Conservation (phyloP, 2,113 vertebrate species). For the Oceanites oceanicus region DNA sequence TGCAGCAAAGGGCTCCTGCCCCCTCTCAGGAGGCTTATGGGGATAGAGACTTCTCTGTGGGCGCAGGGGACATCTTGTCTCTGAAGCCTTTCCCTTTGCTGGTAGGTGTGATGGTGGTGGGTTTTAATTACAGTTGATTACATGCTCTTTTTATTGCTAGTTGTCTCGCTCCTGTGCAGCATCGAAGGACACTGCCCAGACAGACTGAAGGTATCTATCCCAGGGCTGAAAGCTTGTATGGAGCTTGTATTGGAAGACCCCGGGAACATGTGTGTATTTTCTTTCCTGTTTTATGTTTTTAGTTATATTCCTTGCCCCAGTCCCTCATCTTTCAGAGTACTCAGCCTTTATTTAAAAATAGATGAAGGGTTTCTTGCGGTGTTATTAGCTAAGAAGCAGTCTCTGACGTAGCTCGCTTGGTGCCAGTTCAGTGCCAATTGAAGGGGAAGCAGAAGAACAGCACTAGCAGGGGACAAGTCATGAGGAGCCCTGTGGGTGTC, state of each 20-base stretch:
- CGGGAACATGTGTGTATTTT: not conserved
- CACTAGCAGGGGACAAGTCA: not conserved
- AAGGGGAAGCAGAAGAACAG: not conserved
- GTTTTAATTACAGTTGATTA: not conserved
- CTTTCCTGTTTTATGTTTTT: not conserved
- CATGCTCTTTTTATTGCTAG: not conserved
- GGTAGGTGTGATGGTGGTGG: not conserved
- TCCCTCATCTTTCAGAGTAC: not conserved
- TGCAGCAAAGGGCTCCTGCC: not conserved
- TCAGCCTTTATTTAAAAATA: not conserved
- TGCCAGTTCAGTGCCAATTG: not conserved
- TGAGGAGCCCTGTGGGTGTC: fast-evolving
- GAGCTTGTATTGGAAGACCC: not conserved
- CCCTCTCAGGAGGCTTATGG: not conserved
- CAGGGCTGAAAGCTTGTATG: not conserved
- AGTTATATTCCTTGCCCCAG: not conserved
- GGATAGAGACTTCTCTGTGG: not conserved
- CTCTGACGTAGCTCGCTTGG: not conserved
- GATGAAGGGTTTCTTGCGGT: not conserved
- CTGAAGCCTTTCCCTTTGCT: not conserved
- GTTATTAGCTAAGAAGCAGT: not conserved
- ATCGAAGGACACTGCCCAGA: not conserved
- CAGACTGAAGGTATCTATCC: not conserved
- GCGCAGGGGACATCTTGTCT: not conserved
- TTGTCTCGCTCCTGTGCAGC: not conserved